phyloP scores from a whole-genome alignment of 2,113 vertebrate genomes.

The zebrafish (Danio rerio) region DNA sequence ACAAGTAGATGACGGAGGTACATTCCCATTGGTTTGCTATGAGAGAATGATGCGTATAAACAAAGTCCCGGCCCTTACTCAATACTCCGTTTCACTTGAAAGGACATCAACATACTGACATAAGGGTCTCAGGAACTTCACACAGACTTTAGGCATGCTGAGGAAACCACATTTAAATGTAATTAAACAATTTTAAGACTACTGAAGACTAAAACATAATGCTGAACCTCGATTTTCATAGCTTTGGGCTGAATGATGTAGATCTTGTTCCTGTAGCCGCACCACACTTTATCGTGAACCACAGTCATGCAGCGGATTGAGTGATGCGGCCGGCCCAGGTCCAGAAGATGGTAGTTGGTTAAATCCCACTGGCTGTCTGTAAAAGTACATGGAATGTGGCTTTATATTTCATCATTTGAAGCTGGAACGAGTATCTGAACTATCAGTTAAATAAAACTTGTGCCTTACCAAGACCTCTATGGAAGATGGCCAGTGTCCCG shows the following conservation, averaged over 20 bases:
- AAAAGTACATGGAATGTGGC: slow-evolving; percentile 7
- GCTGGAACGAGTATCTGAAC: not conserved
- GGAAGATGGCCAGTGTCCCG: slow-evolving; percentile 95
- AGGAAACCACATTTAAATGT: no score
- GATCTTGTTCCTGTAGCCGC: slow-evolving; percentile 97
- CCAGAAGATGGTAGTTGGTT: slow-evolving; percentile 96
- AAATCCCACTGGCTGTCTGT: slow-evolving; percentile 96
- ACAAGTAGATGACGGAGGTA: no score
- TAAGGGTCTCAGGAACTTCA: no score
- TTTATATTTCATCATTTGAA: not conserved
- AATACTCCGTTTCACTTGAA: no score
- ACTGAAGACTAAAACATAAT: not conserved
- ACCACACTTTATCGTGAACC: slow-evolving; percentile 96
- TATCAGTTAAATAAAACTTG: not conserved
- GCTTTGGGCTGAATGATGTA: slow-evolving; percentile 97
- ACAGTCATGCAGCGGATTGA: slow-evolving; percentile 98
- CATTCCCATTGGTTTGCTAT: no score
- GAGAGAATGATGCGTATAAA: no score
- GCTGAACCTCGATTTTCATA: slow-evolving; percentile 93
- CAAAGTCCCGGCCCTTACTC: no score
- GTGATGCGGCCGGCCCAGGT: slow-evolving; percentile 95
- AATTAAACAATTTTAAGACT: not conserved
- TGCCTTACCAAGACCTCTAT: slow-evolving; percentile 85
- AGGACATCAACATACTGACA: no score
- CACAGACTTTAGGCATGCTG: no score